Evolutionary conservation across 2,888 invertebrate genomes (phyloP), one percentile per base, ranked within the genome.

Genomic region (Azorinus chamasolen): DNA sequence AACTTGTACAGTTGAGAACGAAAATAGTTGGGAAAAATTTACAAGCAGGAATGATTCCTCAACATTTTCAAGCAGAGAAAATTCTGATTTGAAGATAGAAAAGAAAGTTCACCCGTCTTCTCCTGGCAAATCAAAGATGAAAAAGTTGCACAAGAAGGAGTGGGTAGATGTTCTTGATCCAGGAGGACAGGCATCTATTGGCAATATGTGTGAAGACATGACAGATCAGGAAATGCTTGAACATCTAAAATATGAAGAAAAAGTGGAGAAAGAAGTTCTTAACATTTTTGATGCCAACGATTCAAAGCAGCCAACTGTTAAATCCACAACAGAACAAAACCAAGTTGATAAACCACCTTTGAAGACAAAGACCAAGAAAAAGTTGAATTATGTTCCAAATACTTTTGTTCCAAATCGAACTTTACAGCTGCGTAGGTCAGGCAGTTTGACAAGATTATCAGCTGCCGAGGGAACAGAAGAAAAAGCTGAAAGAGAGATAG

Each of bases 351-450:
- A 41, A 5, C 25, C 53, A 39, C 12, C 16, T 18, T 18, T 37
- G 6, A 57, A 65, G 58, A n/a, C 51, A 22, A 78, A 63, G 32
- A 59, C 50, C 24, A 80, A 86, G 72, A 79, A 79, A 58, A 81
- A 83, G 37, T 73, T 74, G 41, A 74, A 69, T n/a, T 88, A 88
- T 73, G 82, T 84, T 14, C 87, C 87, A 51, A 87, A 88, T 51
- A 73, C 87, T 25, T 82, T 83, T 76, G 85, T 89, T 22, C 86
- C 88, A 20, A 88, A 88, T 48, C 79, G 83, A 77, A 88, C 85
- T 55, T 75, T 88, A 50, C 75, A 86, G 46, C 64, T 88, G 22
- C 64, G 84, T 55, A 78, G 85, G 27, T 83, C 88, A 57, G 87
- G 86, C 37, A 88, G 87, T 74, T 70, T 85, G 43, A 80, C 72